Conservation (phyloP, 2,888 invertebrate genomes). For the Tenthredo mesomela region DNA sequence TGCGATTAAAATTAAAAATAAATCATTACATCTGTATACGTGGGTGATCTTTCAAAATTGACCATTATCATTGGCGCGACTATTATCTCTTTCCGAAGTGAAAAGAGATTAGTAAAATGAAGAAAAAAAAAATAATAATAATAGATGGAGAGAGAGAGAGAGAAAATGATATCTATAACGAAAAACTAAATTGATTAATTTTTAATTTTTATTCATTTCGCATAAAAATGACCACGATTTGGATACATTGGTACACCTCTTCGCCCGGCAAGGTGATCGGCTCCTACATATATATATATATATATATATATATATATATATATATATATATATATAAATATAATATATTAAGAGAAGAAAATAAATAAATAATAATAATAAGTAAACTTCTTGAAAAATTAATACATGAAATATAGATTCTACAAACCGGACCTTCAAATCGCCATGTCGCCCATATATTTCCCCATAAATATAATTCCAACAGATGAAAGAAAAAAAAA, state of each 20-base stretch:
- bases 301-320: conserved; percentile 21
- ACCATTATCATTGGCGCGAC: not conserved
- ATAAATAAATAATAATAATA: conserved; percentile 6
- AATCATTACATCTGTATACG: not conserved
- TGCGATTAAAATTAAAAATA: not conserved
- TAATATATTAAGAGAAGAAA: not conserved
- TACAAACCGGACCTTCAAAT: conserved; percentile 55
- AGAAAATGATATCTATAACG: not conserved
- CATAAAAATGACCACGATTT: not conserved
- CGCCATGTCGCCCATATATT: conserved; percentile 53
- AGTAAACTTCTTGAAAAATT: conserved; percentile 22
- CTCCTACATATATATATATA: conserved; percentile 37
- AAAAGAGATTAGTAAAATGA: too few relatives aligned
- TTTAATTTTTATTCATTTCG: not conserved
- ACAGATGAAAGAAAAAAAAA: not conserved
- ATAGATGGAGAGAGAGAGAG: not conserved
- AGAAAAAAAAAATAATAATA: too few relatives aligned
- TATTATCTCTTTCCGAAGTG: too few relatives aligned
- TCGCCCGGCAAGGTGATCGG: conserved; percentile 24
- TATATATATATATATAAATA: conserved; percentile 20
- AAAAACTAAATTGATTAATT: not conserved
- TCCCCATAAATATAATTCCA: conserved; percentile 55
- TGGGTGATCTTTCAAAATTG: not conserved
- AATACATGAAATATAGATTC: conserved; percentile 29
- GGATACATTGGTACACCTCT: not conserved